Percentiles rank a stretch among this genome's conserved stretches.
These are phyloP conservation scores for Malurus alboscapulatus DNA, from an alignment of 2,113 vertebrate genomes.

Conservation along the genomic window DNA sequence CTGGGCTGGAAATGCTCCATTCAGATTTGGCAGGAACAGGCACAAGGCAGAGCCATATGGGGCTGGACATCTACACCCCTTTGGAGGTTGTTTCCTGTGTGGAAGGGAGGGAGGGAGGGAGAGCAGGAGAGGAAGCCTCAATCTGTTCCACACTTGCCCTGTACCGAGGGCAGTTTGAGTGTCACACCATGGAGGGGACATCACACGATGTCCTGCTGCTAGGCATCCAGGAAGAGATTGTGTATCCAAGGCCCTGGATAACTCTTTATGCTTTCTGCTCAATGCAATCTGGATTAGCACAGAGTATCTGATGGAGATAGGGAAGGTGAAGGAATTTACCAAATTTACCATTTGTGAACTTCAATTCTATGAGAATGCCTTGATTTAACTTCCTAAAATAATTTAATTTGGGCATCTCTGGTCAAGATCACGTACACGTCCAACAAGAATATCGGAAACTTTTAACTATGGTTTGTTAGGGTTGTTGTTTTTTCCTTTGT, in stretches of 20 bases:
- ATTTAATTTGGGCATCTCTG: background rate
- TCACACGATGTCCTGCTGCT: background rate
- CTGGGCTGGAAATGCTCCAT: background rate
- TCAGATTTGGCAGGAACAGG: background rate
- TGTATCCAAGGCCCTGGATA: background rate
- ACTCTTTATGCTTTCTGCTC: background rate
- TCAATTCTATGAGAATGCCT: background rate
- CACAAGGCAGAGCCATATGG: background rate
- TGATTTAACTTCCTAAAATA: background rate
- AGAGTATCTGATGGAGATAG: background rate
- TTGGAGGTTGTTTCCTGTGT: background rate
- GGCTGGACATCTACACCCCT: rapidly evolving
- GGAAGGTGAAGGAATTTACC: background rate
- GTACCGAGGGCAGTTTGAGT: background rate
- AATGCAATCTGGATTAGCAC: background rate
- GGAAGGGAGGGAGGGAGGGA: background rate
- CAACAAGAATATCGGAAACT: background rate
- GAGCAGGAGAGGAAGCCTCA: rapidly evolving
- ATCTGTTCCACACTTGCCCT: background rate
- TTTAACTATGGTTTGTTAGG: background rate
- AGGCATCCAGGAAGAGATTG: background rate
- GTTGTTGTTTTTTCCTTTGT: background rate
- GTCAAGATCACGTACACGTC: background rate
- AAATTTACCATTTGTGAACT: background rate
- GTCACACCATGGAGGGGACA: rapidly evolving